Evolutionary conservation across 2,797 vertebrate species (phyloP), one percentile per base, ranked within the genome.

Genomic region (Gymnodraco acuticeps): DNA sequence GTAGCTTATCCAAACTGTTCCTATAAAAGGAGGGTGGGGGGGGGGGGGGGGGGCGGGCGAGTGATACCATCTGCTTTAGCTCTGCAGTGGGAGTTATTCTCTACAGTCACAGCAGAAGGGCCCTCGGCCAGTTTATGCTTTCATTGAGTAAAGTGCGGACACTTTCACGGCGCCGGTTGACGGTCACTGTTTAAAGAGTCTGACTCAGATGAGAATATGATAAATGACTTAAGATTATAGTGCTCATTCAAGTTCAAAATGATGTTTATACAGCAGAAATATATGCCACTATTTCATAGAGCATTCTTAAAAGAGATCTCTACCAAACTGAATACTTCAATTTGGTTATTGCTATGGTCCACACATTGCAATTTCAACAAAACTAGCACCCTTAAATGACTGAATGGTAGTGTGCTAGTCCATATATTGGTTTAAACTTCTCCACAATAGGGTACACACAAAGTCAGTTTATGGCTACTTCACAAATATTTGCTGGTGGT

Each of bases 41-140:
- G 3, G 51, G n/a, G 20, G 3, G 16, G 42, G 16, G 42, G 47
- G 13, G 81, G 52, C 43, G 17, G 33, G 78, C 89, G 93, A 94
- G 84, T 69, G 80, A 89, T 87, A 82, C 88, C 93, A 95, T 94
- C 92, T 94, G 93, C 85, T 81, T 59, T 82, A 81, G 86, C 84
- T 91, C 82, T 41, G 63, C 45, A 12, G 17, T 2, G 12, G 0
- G 42, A 85, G 78, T 48, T 54, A 66, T 20, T 85, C 31, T 4
- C 56, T 64, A 23, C 67, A 73, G 66, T 73, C 60, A 78, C 23
- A 71, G 42, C 65, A 73, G 23, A 2, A 2, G 16, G 75, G 70
- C 51, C 3, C 3, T 12, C 9, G 0, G 84, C 78, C 85, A 88
- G 67, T 70, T 52, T 43, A 38, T 59, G 82, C 16, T 47, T 77